Evolutionary conservation across 1,140 invertebrate genomes (phyloP).

Genomic region (Pantala flavescens): DNA sequence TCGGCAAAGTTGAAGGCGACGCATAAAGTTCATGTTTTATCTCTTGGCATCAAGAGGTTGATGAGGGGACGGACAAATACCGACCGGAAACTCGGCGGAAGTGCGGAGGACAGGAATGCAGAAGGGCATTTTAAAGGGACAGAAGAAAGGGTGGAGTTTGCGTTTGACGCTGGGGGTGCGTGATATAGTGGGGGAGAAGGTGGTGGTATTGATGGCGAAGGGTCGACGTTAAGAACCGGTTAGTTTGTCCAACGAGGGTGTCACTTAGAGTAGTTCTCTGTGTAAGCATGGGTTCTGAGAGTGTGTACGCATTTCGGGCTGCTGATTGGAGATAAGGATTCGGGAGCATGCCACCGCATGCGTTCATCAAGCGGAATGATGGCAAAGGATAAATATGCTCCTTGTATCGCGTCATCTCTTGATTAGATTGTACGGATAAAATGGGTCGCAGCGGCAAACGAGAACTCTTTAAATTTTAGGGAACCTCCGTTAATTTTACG

Average conservation of each 20-base stretch:
- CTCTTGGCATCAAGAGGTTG: background rate
- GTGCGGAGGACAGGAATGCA: background rate
- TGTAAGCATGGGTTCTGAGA: background rate
- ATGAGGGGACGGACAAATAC: background rate
- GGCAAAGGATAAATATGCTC: background rate
- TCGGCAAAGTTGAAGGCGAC: too few relatives aligned
- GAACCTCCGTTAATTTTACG: too few relatives aligned
- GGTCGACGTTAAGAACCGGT: background rate
- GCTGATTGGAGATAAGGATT: background rate
- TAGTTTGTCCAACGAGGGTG: background rate
- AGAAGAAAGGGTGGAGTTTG: too few relatives aligned
- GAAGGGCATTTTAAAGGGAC: background rate
- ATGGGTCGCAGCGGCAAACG: too few relatives aligned
- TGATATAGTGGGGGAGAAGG: background rate
- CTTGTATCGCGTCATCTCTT: too few relatives aligned
- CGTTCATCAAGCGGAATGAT: background rate
- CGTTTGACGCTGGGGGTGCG: background rate
- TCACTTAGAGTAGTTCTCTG: too few relatives aligned
- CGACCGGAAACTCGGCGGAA: background rate
- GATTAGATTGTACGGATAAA: too few relatives aligned
- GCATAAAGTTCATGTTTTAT: too few relatives aligned
- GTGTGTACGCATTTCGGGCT: background rate
- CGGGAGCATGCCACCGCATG: background rate
- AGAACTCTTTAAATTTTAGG: too few relatives aligned
- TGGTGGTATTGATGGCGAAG: background rate